Evolutionary conservation across 1,140 invertebrate species (phyloP).

Genomic region (Leptopilina clavipes): DNA sequence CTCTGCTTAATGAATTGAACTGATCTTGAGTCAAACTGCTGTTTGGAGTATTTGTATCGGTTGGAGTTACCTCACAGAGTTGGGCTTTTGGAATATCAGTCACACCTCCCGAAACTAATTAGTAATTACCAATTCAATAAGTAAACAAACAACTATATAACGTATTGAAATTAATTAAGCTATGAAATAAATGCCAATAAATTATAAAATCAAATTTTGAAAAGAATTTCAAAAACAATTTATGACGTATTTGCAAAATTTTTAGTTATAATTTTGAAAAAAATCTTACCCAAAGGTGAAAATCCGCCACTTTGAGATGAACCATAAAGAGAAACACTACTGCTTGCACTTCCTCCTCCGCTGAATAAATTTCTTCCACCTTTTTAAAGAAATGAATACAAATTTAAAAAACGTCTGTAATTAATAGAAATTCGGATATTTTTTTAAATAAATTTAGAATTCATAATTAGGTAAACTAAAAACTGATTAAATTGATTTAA

Average conservation of each 20-base stretch:
- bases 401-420: no score
- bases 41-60: constrained; percentile 81
- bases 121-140: constrained; percentile 43
- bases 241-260: background rate
- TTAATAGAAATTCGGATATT: no score
- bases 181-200: no score
- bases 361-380: constrained; percentile 70
- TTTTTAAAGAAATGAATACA: constrained; percentile 53
- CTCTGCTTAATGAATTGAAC: constrained; percentile 76
- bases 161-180: no score
- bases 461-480: no score
- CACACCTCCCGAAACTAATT: constrained; percentile 71
- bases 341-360: constrained; percentile 74
- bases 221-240: background rate
- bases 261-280: constrained; percentile 24
- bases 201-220: background rate
- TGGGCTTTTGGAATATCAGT: constrained; percentile 70
- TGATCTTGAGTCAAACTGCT: constrained; percentile 79
- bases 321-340: constrained; percentile 76
- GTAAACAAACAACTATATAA: background rate
- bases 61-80: constrained; percentile 78
- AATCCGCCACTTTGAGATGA: constrained; percentile 77
- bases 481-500: no score
- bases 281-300: constrained; percentile 77
- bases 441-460: no score